Base-by-base conservation (phyloP, 2,888 invertebrate genomes). In the Machimus rusticus region DNA sequence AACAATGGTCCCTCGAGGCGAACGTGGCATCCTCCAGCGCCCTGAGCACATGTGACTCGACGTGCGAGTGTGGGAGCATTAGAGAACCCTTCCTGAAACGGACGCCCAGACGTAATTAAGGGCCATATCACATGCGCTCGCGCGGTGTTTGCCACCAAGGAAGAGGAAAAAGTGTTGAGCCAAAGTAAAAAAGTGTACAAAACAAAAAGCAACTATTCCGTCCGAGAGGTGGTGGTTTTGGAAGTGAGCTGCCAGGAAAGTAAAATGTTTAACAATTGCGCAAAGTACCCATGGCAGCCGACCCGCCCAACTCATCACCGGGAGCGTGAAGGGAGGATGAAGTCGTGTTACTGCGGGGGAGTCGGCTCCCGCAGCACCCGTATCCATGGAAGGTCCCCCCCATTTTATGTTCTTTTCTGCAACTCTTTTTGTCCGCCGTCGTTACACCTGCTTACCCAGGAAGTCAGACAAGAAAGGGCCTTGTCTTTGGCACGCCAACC, bases 161-260 rank as follows among this genome's bases (percentile, higher is more conserved):
- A 28, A 12, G 66, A 66, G 8, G 66, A 66, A 66, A 66, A 66
- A 66, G 23, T 28, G 66, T 66, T 66, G 28, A 28, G 23, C 28
- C 8, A 28, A 66, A 66, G 66, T 28, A 66, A 19, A 28, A 57
- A 23, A 66, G 14, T 55, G 5, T 1, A 19, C 14, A 66, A 66
- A 23, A 66, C 9, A 23, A 28, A 19, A 66, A 57, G 12, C 57
- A 57, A 23, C 57, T 57, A 57, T n/a, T 57, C 57, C 23, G 66
- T 28, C 66, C 66, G 28, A 28, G 28, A 28, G 66, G 19, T 19
- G 46, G 19, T 39, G 78, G 78, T 66, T 78, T 43, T 37, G 23
- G 23, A 39, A 78, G 78, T 78, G 78, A 78, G 23, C 78, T 43
- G 78, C 43, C 78, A 78, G 78, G 78, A 78, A 78, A 78, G 78